Evolutionary conservation across 2,113 vertebrate genomes (phyloP), one percentile per base, ranked within the genome.

Genomic region (Naja naja): DNA sequence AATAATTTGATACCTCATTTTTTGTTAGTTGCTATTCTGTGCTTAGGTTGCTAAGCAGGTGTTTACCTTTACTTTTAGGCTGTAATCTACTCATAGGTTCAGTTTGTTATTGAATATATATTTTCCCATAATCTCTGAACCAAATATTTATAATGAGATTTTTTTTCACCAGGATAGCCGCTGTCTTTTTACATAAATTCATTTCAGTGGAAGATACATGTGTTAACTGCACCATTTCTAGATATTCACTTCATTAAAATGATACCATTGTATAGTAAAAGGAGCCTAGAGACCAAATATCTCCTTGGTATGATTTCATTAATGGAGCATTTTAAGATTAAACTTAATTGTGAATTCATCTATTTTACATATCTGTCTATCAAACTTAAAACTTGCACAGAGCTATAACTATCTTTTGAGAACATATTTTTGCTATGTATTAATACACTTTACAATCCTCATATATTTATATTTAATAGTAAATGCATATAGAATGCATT

Each of bases 11-110:
- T 91, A 60, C 93, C 86, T 49, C 91, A 25, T 91, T 55, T 86
- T 81, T 93, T 95, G 54, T 93, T 95, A 94, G 94, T 95, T 95
- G 85, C 16, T 58, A 92, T 94, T 94, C 91, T 94, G 81, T 93
- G 96, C 81, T 96, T 95, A 94, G 95, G 95, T 95, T 94, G 89
- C 87, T 93, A 58, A 18, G 93, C 96, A 96, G 96, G 64, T 95
- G 95, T 95, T 96, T 93, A n/a, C 90, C 92, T 95, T 94, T 93
- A 14, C 58, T 96, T 97, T 95, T 88, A 94, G 69, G 94, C 47
- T 20, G 27, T 87, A 91, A 74, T 89, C 91, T 64, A 64, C 91
- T 94, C 94, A 94, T 52, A 94, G 81, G 88, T 8, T 88, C 74
- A 88, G 39, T 93, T 39, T 94, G 27, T 94, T 94, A 93, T 43